Evolutionary conservation across 2,888 invertebrate species (phyloP).

Genomic region (Platycheirus rosarum): DNA sequence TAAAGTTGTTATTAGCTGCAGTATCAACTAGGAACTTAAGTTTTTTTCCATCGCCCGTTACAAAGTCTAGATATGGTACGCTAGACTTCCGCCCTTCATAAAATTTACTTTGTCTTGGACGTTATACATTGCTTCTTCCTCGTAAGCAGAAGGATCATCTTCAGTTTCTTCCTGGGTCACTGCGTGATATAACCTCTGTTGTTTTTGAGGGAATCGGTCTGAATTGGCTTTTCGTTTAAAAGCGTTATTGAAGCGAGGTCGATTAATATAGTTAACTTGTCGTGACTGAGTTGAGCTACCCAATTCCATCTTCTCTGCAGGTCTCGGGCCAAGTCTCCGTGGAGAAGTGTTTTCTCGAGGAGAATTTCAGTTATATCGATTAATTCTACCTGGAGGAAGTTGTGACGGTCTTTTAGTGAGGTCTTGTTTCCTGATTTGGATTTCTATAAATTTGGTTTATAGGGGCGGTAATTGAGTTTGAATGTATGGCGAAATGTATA

Average conservation of each 20-base stretch:
- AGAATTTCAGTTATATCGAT: not conserved
- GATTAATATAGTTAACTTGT: conserved; percentile 18
- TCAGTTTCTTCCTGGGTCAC: not conserved
- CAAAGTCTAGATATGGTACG: conserved; percentile 50
- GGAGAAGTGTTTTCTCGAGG: not conserved
- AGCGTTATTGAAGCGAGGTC: not conserved
- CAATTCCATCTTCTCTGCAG: not conserved
- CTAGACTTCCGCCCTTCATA: conserved; percentile 34
- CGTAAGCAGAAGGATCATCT: not conserved
- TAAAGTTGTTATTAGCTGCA: conserved; percentile 6
- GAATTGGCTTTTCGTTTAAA: conserved; percentile 27
- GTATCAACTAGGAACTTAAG: conserved; percentile 14
- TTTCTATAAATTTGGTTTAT: not conserved
- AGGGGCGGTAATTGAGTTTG: not conserved
- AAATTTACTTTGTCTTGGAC: conserved; percentile 48
- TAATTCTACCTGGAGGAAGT: not conserved
- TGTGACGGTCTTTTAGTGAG: no score
- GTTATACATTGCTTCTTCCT: not conserved
- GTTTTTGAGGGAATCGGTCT: conserved; percentile 13
- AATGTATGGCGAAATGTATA: not conserved
- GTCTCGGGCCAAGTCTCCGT: conserved; percentile 20
- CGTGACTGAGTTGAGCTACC: not conserved
- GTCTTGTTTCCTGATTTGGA: no score
- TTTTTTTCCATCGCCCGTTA: not conserved
- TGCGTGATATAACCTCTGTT: conserved; percentile 20